A percentile compares a stretch with the other conserved stretches of the same genome.
Evolutionary conservation across 2,888 invertebrate species (phyloP).

Genomic region (Erebia ligea): DNA sequence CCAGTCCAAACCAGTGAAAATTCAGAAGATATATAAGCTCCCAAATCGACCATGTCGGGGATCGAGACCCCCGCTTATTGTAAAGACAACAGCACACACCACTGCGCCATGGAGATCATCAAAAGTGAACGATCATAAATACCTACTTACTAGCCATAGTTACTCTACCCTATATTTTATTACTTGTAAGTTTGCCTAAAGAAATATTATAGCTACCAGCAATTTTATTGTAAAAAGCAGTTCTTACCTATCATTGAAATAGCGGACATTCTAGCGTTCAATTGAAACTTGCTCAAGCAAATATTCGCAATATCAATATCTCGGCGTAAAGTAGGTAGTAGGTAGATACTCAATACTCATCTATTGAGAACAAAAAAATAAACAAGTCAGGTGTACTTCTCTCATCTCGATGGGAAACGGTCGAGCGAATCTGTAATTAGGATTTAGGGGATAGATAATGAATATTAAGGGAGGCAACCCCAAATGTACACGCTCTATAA

Average conservation of each 20-base stretch:
- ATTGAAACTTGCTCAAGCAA: slow-evolving; percentile 64
- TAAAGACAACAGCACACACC: no score
- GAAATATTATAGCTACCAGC: neutral
- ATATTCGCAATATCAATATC: slow-evolving; percentile 72
- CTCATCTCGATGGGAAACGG: slow-evolving; percentile 62
- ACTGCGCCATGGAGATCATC: no score
- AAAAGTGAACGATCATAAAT: no score
- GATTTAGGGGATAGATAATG: slow-evolving; percentile 79
- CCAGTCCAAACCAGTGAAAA: no score
- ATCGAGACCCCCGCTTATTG: no score
- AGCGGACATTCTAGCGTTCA: slow-evolving; percentile 57
- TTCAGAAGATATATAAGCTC: no score
- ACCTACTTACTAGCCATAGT: no score
- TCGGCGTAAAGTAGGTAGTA: slow-evolving; percentile 46
- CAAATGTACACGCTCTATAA: slow-evolving; percentile 50
- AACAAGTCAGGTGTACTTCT: slow-evolving; percentile 73
- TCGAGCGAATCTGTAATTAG: slow-evolving; percentile 72
- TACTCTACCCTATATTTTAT: no score
- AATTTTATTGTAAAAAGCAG: neutral
- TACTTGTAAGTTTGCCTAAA: neutral
- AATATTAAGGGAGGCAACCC: slow-evolving; percentile 76
- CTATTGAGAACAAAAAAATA: slow-evolving; percentile 66
- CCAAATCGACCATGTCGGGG: no score
- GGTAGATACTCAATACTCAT: neutral
- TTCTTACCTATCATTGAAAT: slow-evolving; percentile 8